phyloP scores from a whole-genome alignment of 30 jellyfish, hydroid and myxozoan species.

The Haliclystus octoradiatus region DNA sequence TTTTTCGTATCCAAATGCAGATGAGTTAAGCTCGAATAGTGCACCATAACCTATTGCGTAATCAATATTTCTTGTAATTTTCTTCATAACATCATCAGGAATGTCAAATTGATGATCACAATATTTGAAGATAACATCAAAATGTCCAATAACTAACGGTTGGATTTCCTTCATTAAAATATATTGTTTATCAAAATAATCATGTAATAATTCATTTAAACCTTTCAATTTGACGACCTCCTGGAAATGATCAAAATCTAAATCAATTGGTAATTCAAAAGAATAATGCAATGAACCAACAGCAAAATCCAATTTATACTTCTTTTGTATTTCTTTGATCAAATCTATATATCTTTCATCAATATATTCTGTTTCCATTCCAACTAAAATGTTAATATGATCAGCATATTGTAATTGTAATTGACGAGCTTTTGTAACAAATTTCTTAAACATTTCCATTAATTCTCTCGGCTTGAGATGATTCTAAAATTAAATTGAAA shows the following conservation, averaged over 20 bases:
- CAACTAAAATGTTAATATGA: conserved; percentile 4
- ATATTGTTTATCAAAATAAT: conserved; percentile 4
- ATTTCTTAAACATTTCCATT: not conserved
- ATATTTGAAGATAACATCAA: conserved; percentile 1
- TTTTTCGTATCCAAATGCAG: not conserved
- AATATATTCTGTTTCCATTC: conserved; percentile 6
- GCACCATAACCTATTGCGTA: not conserved
- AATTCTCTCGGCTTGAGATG: not conserved
- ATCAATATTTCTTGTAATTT: not conserved
- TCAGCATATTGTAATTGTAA: not conserved
- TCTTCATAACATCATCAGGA: not conserved
- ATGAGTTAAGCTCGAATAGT: not conserved
- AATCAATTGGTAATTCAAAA: not conserved
- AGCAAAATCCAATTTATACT: conserved; percentile 7
- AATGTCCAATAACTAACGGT: conserved; percentile 14
- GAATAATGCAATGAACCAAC: conserved; percentile 13
- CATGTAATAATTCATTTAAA: too few species aligned
- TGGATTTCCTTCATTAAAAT: not conserved
- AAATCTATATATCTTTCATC: not conserved
- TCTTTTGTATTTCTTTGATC: not conserved
- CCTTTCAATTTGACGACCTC: not conserved
- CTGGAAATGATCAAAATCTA: not conserved
- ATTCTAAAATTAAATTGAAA: not conserved
- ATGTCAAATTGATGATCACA: too few species aligned
- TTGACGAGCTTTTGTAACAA: conserved; percentile 4